Evolutionary conservation across 2,797 vertebrate species (phyloP), one percentile per base, ranked within the genome.

Genomic region (Hippoglossus hippoglossus): DNA sequence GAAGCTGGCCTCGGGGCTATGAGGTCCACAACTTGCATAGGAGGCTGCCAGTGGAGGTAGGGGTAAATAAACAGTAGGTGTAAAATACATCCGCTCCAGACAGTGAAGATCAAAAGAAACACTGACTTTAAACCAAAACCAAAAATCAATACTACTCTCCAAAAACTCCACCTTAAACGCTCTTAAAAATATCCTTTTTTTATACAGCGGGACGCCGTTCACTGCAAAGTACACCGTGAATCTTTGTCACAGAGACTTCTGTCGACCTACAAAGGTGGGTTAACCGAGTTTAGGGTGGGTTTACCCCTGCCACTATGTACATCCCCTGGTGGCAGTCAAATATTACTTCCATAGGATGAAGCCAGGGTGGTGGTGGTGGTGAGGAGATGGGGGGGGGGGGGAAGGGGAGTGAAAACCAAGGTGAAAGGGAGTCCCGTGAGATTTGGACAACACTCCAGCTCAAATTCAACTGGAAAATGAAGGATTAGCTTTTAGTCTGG

Each of bases 401-500:
- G 39, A 16, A 39, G 63, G 71, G 39, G n/a, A 46, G 63, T 64
- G 65, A 64, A 78, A 64, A 80, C 71, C 76, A 81, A 82, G 86
- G 82, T 85, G 80, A 82, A 84, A 79, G 71, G 82, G 78, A 80
- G 51, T 92, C 87, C 73, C 74, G 44, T 71, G 87, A 87, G 85
- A 89, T 82, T 84, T 84, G 56, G 63, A 71, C 81, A 82, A 78
- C 84, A 83, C 84, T 90, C 71, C 67, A 79, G 72, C 82, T 84
- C 77, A 88, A 84, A 89, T 88, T 90, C 84, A 89, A 80, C 77
- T 92, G 82, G 84, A 89, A 90, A 91, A 91, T 85, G 65, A 86
- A 84, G 86, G 82, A 92, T 91, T 87, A 88, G 83, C 79, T 89
- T 87, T 85, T 80, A 87, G 65, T 84, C 81, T 89, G 78, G 77